Evolutionary conservation across 92 coral and sea anemone genomes (phyloP).

Genomic region (Siderastrea siderea): DNA sequence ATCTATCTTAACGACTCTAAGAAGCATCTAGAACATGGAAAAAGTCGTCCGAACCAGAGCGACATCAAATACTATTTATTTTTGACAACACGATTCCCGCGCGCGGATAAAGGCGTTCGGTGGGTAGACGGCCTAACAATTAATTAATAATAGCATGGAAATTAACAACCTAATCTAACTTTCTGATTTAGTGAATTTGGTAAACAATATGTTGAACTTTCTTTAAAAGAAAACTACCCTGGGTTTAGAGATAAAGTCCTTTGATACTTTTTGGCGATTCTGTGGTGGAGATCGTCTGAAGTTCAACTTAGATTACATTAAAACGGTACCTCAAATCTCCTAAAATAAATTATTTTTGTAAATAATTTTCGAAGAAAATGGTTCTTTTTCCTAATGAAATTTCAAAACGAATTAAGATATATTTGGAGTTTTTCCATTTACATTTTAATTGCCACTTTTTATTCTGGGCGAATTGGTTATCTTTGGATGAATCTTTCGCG

Average conservation of each 20-base stretch:
- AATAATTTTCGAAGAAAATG: neutral
- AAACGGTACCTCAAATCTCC: neutral
- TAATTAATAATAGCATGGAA: slow-evolving; percentile 65
- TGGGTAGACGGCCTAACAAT: slow-evolving; percentile 55
- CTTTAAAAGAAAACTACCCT: neutral
- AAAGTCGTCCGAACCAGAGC: neutral
- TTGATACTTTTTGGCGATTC: slow-evolving; percentile 1
- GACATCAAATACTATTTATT: neutral
- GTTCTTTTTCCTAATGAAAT: neutral
- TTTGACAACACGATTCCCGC: slow-evolving; percentile 33
- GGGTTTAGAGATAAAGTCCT: slow-evolving; percentile 7
- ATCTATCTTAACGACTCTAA: neutral
- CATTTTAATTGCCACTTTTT: neutral
- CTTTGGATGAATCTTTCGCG: no score
- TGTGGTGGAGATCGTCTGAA: neutral
- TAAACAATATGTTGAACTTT: slow-evolving; percentile 33
- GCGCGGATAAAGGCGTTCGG: slow-evolving; percentile 29
- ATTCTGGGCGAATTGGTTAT: neutral
- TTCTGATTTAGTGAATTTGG: slow-evolving; percentile 62
- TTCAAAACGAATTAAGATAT: neutral
- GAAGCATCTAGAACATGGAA: neutral
- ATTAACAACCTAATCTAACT: slow-evolving; percentile 58
- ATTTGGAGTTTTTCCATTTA: neutral
- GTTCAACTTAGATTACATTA: neutral
- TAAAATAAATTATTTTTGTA: neutral